Percentiles rank a stretch among this genome's conserved stretches.
phyloP scores from a whole-genome alignment of 2,113 vertebrate genomes.

The Callipepla squamata region DNA sequence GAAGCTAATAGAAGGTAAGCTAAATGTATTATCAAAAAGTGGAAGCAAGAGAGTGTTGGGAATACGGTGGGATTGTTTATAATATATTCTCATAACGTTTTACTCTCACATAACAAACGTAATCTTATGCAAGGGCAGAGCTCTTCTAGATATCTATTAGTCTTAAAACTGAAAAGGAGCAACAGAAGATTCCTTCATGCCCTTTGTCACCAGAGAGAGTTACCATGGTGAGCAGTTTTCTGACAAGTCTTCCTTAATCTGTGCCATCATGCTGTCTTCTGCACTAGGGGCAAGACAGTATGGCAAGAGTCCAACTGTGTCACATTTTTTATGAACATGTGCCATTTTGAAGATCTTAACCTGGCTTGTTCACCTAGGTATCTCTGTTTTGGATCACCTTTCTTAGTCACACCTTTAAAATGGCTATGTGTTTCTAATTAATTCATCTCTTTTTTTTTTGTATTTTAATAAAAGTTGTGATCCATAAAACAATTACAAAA shows the following conservation, averaged over 20 bases:
- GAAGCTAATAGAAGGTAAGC: constrained; percentile 92
- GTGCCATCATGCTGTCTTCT: neutral
- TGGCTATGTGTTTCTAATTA: neutral
- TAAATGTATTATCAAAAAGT: neutral
- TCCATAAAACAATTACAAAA: neutral
- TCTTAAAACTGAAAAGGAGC: neutral
- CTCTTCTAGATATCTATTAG: neutral
- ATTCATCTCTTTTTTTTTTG: neutral
- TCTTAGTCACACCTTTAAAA: neutral
- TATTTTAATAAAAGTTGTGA: neutral
- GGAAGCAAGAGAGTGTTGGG: neutral
- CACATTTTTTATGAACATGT: rapidly evolving
- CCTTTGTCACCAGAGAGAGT: neutral
- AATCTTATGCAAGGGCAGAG: neutral
- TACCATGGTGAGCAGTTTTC: neutral
- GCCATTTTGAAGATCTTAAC: neutral
- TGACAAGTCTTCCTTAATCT: neutral
- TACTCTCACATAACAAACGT: neutral
- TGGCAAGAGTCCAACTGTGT: neutral
- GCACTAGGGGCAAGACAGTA: neutral
- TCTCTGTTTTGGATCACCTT: neutral
- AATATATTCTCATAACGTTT: neutral
- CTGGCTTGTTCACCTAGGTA: neutral
- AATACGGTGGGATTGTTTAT: neutral
- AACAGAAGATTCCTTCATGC: neutral